Evolutionary conservation across 2,888 invertebrate genomes (phyloP).

Genomic region (Caenorhabditis angaria): DNA sequence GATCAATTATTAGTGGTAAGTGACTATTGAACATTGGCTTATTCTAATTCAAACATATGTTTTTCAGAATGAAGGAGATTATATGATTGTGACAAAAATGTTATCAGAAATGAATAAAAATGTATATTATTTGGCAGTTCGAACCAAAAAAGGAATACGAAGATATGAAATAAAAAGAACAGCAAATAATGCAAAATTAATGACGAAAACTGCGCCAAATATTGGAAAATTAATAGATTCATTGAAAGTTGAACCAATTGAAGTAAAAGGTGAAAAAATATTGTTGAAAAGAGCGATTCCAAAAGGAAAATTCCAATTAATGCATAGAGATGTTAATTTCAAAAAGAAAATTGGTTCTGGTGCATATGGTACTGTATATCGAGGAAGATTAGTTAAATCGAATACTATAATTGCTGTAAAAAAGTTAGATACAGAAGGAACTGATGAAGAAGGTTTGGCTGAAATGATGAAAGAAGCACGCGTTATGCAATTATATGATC

Average conservation of each 20-base stretch:
- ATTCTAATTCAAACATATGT: too few relatives aligned
- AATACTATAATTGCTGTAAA: constrained; percentile 46
- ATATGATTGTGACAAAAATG: constrained; percentile 25
- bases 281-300: constrained; percentile 50
- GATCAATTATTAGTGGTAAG: constrained; percentile 47
- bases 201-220: constrained; percentile 29
- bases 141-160: constrained; percentile 32
- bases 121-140: constrained; percentile 38
- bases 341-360: constrained; percentile 62
- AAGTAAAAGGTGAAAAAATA: constrained; percentile 44
- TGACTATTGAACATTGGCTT: not conserved
- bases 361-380: constrained; percentile 64
- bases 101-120: constrained; percentile 25
- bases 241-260: constrained; percentile 40
- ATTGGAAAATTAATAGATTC: constrained; percentile 48
- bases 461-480: constrained; percentile 69
- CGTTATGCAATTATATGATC: constrained; percentile 66
- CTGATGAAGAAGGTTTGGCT: constrained; percentile 50
- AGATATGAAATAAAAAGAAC: constrained; percentile 46
- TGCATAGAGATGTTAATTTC: constrained; percentile 58
- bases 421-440: constrained; percentile 47
- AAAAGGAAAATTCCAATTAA: constrained; percentile 59
- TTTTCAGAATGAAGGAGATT: constrained; percentile 35
- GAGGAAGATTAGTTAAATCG: constrained; percentile 48
- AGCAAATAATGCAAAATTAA: constrained; percentile 25